Conservation (phyloP, 2,888 invertebrate genomes). For the Pterobdella sp. region DNA sequence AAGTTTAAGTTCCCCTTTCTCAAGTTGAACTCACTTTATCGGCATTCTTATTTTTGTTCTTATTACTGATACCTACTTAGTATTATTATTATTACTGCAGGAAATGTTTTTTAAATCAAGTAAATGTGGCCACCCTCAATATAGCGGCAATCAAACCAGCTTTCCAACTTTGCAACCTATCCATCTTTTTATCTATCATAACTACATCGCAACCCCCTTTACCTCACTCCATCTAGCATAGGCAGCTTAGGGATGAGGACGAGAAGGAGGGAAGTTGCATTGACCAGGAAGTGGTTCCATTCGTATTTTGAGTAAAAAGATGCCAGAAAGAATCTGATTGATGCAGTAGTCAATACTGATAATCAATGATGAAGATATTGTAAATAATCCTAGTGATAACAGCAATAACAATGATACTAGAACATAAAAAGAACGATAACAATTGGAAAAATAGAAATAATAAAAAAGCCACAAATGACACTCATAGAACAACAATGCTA, state of each 20-base stretch:
- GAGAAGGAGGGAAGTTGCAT: conserved; percentile 44
- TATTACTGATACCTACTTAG: too few relatives aligned
- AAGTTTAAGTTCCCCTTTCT: too few relatives aligned
- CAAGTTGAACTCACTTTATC: too few relatives aligned
- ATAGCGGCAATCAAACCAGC: not conserved
- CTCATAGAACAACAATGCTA: too few relatives aligned
- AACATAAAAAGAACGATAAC: not conserved
- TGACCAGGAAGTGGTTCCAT: conserved; percentile 47
- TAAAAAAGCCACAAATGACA: too few relatives aligned
- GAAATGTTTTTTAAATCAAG: too few relatives aligned
- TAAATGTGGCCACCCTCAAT: not conserved
- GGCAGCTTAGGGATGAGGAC: conserved; percentile 49
- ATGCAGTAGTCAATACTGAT: not conserved
- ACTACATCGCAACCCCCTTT: not conserved
- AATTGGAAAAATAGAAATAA: conserved; percentile 11
- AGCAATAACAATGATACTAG: not conserved
- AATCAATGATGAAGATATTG: conserved; percentile 13
- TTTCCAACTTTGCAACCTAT: not conserved
- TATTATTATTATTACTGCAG: too few relatives aligned
- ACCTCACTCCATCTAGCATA: conserved; percentile 44
- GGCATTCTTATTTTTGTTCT: too few relatives aligned
- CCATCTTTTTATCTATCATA: not conserved
- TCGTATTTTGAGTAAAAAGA: conserved; percentile 52
- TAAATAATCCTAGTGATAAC: not conserved
- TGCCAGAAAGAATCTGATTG: conserved; percentile 49